Percentiles rank a stretch among this genome's conserved stretches.
phyloP scores from a whole-genome alignment of 2,113 vertebrate genomes.

The Sarotherodon lohbergeri region DNA sequence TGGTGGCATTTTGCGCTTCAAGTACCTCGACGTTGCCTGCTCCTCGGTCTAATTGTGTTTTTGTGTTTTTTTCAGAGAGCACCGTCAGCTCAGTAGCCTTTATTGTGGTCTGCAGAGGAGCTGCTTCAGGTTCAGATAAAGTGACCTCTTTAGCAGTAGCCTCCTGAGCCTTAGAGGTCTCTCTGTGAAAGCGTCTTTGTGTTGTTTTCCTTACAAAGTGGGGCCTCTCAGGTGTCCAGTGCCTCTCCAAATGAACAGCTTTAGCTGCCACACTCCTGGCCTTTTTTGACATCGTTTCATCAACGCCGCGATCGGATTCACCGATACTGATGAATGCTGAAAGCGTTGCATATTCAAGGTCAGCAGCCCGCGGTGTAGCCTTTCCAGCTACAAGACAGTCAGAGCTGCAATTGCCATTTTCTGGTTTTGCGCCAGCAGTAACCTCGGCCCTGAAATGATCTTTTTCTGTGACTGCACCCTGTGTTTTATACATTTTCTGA shows the following conservation, averaged over 20 bases:
- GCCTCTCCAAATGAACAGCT: not conserved
- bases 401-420: not conserved
- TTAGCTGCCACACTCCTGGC: not conserved
- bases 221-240: not conserved
- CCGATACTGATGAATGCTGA: not conserved
- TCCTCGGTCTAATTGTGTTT: conserved; percentile 21
- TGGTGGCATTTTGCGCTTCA: conserved; percentile 25
- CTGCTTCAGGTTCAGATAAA: conserved; percentile 11
- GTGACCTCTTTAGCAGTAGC: not conserved
- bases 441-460: not conserved
- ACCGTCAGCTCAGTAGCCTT: not conserved
- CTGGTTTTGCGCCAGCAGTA: not conserved
- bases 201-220: conserved; percentile 7
- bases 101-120: not conserved
- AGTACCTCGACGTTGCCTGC: conserved; percentile 8
- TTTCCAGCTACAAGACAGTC: not conserved
- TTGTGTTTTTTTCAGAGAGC: not conserved
- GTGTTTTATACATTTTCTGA: conserved; percentile 6
- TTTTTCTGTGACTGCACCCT: not conserved
- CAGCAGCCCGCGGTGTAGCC: not conserved
- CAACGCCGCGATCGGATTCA: not conserved
- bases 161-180: not conserved
- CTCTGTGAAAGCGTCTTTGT: conserved; percentile 12
- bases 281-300: not conserved
- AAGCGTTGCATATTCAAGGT: not conserved